Evolutionary conservation across 2,888 invertebrate genomes (phyloP).

Genomic region (Bombylius major): DNA sequence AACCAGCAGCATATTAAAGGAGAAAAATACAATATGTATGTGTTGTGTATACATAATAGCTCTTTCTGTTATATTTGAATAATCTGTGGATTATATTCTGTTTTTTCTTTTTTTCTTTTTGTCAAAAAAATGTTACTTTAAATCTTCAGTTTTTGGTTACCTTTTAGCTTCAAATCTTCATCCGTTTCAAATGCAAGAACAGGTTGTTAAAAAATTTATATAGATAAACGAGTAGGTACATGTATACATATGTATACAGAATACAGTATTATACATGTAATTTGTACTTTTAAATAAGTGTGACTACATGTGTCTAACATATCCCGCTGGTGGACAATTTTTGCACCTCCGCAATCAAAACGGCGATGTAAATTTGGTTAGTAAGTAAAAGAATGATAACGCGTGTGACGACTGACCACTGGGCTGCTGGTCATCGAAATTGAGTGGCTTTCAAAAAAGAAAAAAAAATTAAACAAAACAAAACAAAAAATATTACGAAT

Average conservation of each 20-base stretch:
- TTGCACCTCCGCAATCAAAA: neutral
- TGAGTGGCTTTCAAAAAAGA: neutral
- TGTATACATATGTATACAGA: neutral
- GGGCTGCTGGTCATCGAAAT: neutral
- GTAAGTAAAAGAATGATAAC: neutral
- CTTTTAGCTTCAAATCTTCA: no score
- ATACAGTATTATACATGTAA: neutral
- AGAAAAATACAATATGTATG: neutral
- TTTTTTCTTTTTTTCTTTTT: no score
- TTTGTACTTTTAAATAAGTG: neutral
- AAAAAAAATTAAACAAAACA: no score
- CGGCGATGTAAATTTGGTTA: neutral
- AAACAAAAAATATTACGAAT: neutral
- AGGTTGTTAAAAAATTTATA: neutral
- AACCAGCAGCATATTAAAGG: neutral
- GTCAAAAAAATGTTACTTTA: no score
- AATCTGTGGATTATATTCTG: no score
- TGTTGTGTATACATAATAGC: no score
- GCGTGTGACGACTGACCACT: conserved; percentile 2
- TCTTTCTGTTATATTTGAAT: no score
- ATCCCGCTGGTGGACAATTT: neutral
- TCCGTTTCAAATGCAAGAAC: neutral
- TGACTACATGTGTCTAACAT: neutral
- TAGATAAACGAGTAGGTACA: neutral
- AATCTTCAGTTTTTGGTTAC: no score